Conservation (phyloP, 2,888 invertebrate genomes). For the Melieria crassipennis region DNA sequence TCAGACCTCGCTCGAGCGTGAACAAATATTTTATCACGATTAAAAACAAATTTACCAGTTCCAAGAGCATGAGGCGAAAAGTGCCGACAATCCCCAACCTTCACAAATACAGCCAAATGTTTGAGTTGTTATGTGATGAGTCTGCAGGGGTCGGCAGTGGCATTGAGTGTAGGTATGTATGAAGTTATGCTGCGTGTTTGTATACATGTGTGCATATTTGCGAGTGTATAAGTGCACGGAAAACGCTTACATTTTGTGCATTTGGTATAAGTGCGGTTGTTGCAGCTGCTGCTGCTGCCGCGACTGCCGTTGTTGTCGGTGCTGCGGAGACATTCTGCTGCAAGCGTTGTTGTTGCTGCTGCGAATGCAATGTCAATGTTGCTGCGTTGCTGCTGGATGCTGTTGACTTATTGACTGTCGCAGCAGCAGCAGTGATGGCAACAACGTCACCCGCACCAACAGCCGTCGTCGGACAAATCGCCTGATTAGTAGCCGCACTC, state of each 20-base stretch:
- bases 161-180: no score
- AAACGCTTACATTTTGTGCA: slow-evolving; percentile 28
- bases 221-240: background rate
- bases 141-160: no score
- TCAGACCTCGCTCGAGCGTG: no score
- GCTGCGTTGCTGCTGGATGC: slow-evolving; percentile 19
- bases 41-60: no score
- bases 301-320: slow-evolving; percentile 15
- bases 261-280: slow-evolving; percentile 34
- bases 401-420: slow-evolving; percentile 15
- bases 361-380: slow-evolving; percentile 25
- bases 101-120: no score
- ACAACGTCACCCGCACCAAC: background rate
- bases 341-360: slow-evolving; percentile 31
- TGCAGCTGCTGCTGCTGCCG: slow-evolving; percentile 26
- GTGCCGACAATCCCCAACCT: no score
- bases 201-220: background rate
- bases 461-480: background rate
- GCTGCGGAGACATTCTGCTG: slow-evolving; percentile 29
- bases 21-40: no score
- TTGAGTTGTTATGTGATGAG: no score
- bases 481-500: no score
- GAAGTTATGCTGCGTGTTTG: background rate
- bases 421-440: background rate
- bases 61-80: no score